These are phyloP conservation scores for Lepidocyrtoides sp. DNA, from an alignment of 2,888 invertebrate genomes.

Conservation along the genomic window DNA sequence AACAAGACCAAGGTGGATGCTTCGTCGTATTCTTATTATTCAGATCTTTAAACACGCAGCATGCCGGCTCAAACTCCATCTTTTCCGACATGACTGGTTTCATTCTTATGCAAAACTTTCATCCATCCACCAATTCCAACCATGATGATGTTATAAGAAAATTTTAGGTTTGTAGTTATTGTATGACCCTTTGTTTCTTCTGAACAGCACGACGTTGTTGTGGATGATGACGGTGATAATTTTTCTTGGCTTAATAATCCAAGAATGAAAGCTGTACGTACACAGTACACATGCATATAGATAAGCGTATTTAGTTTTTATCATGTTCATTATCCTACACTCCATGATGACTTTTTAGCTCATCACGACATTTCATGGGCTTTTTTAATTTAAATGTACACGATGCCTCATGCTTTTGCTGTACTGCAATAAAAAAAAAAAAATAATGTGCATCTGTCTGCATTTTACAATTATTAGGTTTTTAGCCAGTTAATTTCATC, in stretches of 20 bases:
- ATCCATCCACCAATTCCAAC: not conserved
- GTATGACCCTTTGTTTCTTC: constrained; percentile 15
- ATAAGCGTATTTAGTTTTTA: not conserved
- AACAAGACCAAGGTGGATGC: no score
- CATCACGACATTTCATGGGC: constrained; percentile 71
- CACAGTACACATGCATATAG: no score
- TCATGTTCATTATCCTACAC: not conserved
- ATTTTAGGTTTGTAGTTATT: not conserved
- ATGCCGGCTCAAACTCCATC: constrained; percentile 49
- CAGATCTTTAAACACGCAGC: no score
- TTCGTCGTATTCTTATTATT: no score
- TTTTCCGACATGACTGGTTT: constrained; percentile 57
- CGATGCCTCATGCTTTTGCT: not conserved
- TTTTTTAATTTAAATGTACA: constrained; percentile 58
- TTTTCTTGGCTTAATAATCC: not conserved
- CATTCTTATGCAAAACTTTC: constrained; percentile 40
- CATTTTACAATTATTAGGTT: not conserved
- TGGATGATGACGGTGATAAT: constrained; percentile 43
- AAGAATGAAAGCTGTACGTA: not conserved
- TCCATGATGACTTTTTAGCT: constrained; percentile 40
- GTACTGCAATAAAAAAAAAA: not conserved
- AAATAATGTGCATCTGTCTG: constrained; percentile 11
- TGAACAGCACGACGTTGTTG: constrained; percentile 27
- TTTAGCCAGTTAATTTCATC: constrained; percentile 22
- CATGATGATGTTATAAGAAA: not conserved